phyloP scores from a whole-genome alignment of 1,140 invertebrate genomes.

The Eulimnadia texana region DNA sequence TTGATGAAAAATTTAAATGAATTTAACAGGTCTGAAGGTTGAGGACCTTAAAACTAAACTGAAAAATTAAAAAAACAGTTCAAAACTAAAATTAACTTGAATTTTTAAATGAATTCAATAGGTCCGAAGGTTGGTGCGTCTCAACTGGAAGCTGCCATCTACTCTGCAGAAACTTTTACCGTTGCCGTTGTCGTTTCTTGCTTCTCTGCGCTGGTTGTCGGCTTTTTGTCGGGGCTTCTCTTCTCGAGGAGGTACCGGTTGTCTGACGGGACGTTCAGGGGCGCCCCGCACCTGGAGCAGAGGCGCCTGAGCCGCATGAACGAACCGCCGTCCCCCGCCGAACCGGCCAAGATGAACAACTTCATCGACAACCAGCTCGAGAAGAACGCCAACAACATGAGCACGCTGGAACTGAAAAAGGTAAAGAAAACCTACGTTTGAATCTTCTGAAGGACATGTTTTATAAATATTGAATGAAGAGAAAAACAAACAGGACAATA shows the following conservation, averaged over 20 bases:
- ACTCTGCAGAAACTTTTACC: slow-evolving; percentile 59
- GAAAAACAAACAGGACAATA: too few relatives aligned
- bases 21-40: too few relatives aligned
- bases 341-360: slow-evolving; percentile 45
- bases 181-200: slow-evolving; percentile 61
- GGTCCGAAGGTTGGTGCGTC: slow-evolving; percentile 26
- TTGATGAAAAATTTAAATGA: too few relatives aligned
- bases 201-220: slow-evolving; percentile 58
- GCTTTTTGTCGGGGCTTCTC: slow-evolving; percentile 66
- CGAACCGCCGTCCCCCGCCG: slow-evolving; percentile 22
- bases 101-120: slow-evolving; percentile 9
- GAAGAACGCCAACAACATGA: slow-evolving; percentile 44
- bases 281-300: slow-evolving; percentile 42
- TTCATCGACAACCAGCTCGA: slow-evolving; percentile 56
- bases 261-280: slow-evolving; percentile 29
- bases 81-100: background rate
- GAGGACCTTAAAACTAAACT: background rate
- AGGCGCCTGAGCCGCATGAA: slow-evolving; percentile 34
- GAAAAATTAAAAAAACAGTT: background rate
- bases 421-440: slow-evolving; percentile 77
- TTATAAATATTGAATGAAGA: background rate
- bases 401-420: slow-evolving; percentile 46
- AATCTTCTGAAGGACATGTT: background rate
- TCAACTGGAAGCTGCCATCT: slow-evolving; percentile 38
- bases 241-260: slow-evolving; percentile 60